phyloP scores from a whole-genome alignment of 2,113 vertebrate genomes.

The Fukomys damarensis region DNA sequence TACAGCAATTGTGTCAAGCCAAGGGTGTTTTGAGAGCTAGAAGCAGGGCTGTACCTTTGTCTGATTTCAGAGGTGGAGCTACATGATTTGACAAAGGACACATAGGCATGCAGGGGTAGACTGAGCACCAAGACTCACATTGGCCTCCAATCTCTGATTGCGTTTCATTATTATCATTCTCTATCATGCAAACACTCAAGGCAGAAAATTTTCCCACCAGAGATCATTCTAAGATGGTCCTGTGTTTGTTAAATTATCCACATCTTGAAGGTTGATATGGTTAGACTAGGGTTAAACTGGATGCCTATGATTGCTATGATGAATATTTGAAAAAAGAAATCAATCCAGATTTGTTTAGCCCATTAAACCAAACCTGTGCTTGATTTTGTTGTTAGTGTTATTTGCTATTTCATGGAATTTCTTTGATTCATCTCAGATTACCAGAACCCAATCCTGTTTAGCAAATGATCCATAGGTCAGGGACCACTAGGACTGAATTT shows the following conservation, averaged over 20 bases:
- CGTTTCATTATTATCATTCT: neutral
- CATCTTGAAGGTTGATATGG: neutral
- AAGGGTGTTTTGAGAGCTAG: neutral
- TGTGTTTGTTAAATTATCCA: neutral
- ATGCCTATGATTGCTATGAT: neutral
- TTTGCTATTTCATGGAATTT: constrained; percentile 73
- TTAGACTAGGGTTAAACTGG: constrained; percentile 60
- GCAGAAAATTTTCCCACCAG: neutral
- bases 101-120: neutral
- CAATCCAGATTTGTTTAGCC: constrained; percentile 60
- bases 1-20: neutral
- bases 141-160: neutral
- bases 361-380: constrained; percentile 62
- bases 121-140: neutral
- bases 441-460: constrained; percentile 56
- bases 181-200: neutral
- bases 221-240: neutral
- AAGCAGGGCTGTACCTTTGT: neutral
- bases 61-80: neutral
- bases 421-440: constrained; percentile 51
- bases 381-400: constrained; percentile 65
- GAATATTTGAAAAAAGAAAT: constrained; percentile 28
- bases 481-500: constrained; percentile 64
- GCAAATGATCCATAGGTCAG: constrained; percentile 68
- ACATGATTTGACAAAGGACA: neutral